Evolutionary conservation across 2,888 invertebrate genomes (phyloP), one percentile per base, ranked within the genome.

Genomic region (Mythimna loreyi): DNA sequence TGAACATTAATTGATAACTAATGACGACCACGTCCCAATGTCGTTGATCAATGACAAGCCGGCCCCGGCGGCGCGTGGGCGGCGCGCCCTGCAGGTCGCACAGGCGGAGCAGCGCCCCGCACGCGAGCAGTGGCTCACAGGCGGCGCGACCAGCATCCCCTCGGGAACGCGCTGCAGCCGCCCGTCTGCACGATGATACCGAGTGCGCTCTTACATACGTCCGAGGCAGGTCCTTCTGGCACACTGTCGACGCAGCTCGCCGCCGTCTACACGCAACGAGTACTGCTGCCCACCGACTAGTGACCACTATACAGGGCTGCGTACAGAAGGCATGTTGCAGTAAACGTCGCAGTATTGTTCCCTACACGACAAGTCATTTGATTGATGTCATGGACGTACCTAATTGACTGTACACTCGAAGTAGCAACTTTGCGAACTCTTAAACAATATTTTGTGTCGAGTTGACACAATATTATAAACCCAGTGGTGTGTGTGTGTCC

Each of bases 21-120:
- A 59, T 67, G 68, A 66, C 9, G 45, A 11, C n/a, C 8, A 30
- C n/a, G 43, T 67, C 60, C 63, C 84, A 87, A 85, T 86, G 86
- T 85, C 87, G 86, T 61, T 75, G 74, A 82, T 86, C 83, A 85
- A 86, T 86, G 85, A 78, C 69, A 74, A 81, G 76, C 75, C 69
- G 63, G 67, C 78, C 79, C 71, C 7, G n/a, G 7, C 11, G 6
- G 58, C 6, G 47, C 6, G 30, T 13, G 30, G 66, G n/a, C 40
- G n/a, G n/a, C 40, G 8, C 43, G 2, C 4, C 21, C 21, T 4
- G 21, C 11, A 9, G 21, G 47, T 47, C 21, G 21, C 6, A 13
- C 23, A 49, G 58, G 13, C 40, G 13, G n/a, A 58, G n/a, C 2
- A 11, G 13, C 13, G n/a, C 7, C 13, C 25, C 21, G n/a, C n/a